These are phyloP conservation scores for Drosophila testacea DNA, from an alignment of 2,888 invertebrate genomes.

Conservation along the genomic window DNA sequence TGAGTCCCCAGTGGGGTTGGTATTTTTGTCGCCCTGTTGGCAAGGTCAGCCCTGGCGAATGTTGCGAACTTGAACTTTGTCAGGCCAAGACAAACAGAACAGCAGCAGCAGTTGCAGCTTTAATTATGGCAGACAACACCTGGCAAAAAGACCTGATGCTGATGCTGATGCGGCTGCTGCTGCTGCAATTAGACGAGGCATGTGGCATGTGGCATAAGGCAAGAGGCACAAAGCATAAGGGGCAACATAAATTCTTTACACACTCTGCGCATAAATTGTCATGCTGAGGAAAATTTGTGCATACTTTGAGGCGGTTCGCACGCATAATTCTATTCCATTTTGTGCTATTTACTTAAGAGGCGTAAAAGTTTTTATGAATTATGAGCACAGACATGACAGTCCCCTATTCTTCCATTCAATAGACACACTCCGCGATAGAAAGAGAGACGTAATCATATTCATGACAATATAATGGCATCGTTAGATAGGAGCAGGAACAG, in stretches of 20 bases:
- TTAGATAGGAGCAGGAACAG: conserved; percentile 31
- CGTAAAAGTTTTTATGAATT: conserved; percentile 51
- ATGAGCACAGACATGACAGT: conserved; percentile 32
- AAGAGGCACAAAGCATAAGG: background rate
- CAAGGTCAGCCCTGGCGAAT: conserved; percentile 49
- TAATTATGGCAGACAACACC: conserved; percentile 57
- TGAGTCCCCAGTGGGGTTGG: conserved; percentile 19
- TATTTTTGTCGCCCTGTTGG: conserved; percentile 31
- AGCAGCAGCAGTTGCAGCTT: conserved; percentile 35
- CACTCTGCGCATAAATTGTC: conserved; percentile 53
- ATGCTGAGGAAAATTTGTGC: conserved; percentile 32
- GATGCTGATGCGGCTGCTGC: conserved; percentile 8
- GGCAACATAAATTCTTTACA: conserved; percentile 44
- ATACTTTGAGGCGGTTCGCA: conserved; percentile 48
- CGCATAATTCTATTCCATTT: conserved; percentile 55
- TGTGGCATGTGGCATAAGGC: conserved; percentile 13
- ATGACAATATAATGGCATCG: conserved; percentile 75
- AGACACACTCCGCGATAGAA: conserved; percentile 14
- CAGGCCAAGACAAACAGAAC: conserved; percentile 45
- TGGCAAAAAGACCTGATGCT: conserved; percentile 29
- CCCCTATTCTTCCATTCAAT: background rate
- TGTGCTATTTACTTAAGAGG: conserved; percentile 50
- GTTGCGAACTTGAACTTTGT: conserved; percentile 62
- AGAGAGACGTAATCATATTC: conserved; percentile 66
- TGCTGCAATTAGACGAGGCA: conserved; percentile 49